Base-by-base conservation (phyloP, 1,140 invertebrate species). In the Fopius arisanus region DNA sequence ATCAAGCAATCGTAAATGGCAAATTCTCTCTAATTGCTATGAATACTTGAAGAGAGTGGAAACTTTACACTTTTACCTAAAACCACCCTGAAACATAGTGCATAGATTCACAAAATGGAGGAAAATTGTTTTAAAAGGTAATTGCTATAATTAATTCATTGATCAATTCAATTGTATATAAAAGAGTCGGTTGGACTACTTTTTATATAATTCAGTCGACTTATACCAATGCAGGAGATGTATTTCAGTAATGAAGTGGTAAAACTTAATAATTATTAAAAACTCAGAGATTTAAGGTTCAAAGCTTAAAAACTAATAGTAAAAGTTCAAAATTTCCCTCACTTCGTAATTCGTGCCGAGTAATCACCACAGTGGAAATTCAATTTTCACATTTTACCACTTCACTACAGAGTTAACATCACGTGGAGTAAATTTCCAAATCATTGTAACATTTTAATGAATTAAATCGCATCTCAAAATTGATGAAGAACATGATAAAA, bases 41-140 rank as follows among this genome's bases (percentile, higher is more conserved):
- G 54, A 23, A 59, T 59, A 28, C 23, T 59, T 23, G 3, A 59
- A 59, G 23, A 26, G 9, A 26, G 14, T 23, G 54, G 21, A 26
- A 23, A 28, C 54, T 12, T 59, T 19, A 59, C 10, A 59, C 19
- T 19, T 48, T n/a, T n/a, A 59, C 43, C 7, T 48, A 48, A 48
- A 48, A 48, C 9, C 33, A 37, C 33, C 33, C 9, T 1, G 12
- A 48, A 48, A 48, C 3, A 6, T 48, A 48, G 43, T 48, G 43
- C 5, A 26, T 59, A 59, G 54, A 6, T 28, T 7, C 5, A 19
- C 21, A 28, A 59, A 28, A 59, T 19, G 54, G 12, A 59, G 9
- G 54, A 51, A n/a, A 4, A 74, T 51, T 69, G 75, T 75, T 75
- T 74, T 78, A 77, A 78, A 74, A 73, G 76, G 74, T 70, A 72